A percentile compares a stretch with the other conserved stretches of the same genome.
Conservation (phyloP, 2,113 vertebrate species). For the Platichthys flesus region DNA sequence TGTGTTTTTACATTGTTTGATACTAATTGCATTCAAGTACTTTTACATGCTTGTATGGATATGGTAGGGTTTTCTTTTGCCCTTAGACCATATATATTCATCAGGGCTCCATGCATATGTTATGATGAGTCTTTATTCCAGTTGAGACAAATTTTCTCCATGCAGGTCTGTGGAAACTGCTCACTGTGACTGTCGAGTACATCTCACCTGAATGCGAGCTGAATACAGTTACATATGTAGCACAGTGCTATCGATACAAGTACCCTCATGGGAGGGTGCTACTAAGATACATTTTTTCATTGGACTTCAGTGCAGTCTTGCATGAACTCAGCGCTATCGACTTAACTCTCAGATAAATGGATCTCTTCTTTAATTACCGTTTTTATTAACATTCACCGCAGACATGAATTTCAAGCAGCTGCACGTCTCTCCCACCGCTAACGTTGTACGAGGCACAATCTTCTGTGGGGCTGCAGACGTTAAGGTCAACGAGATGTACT, state of each 20-base stretch:
- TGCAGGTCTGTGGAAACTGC: neutral
- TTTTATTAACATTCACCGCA: conserved; percentile 41
- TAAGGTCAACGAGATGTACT: conserved; percentile 52
- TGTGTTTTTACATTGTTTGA: neutral
- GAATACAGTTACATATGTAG: conserved; percentile 20
- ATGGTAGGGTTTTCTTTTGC: too few relatives aligned
- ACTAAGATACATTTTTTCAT: conserved; percentile 31
- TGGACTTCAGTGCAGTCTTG: conserved; percentile 48
- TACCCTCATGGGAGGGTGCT: conserved; percentile 13
- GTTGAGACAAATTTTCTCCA: neutral
- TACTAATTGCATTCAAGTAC: neutral
- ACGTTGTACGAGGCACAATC: conserved; percentile 25
- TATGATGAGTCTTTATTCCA: neutral
- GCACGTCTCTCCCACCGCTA: conserved; percentile 25
- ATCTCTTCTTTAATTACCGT: conserved; percentile 47
- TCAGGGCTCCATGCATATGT: neutral
- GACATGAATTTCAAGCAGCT: conserved; percentile 49
- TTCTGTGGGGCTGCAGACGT: conserved; percentile 40
- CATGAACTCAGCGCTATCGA: conserved; percentile 42
- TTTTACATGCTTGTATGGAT: too few relatives aligned
- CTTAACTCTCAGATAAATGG: conserved; percentile 31
- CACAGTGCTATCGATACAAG: neutral
- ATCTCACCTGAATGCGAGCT: conserved; percentile 2
- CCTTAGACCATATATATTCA: neutral
- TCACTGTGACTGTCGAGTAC: neutral